A percentile compares a stretch with the other conserved stretches of the same genome.
Conservation (phyloP, 2,888 invertebrate genomes). For the Caenorhabditis parvicauda region DNA sequence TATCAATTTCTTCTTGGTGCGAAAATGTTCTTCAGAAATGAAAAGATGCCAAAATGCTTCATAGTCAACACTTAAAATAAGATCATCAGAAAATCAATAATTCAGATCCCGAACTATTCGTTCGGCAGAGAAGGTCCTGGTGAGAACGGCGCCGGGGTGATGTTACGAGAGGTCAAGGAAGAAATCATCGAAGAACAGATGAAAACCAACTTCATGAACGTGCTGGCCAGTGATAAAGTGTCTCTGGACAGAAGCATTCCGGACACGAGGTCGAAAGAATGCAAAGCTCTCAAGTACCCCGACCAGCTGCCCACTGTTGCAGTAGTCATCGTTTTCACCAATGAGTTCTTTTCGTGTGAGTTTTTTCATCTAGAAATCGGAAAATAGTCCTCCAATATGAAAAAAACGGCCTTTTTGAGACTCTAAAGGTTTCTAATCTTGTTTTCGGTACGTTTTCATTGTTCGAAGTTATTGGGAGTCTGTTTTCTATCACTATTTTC, state of each 20-base stretch:
- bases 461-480: too few species aligned
- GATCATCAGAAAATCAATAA: too few species aligned
- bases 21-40: too few species aligned
- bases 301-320: constrained; percentile 72
- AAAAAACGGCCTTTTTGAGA: too few species aligned
- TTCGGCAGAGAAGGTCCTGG: constrained; percentile 28
- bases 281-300: constrained; percentile 69
- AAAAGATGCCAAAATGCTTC: too few species aligned
- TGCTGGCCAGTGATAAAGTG: constrained; percentile 65
- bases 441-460: too few species aligned
- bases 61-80: too few species aligned
- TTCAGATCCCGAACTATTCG: constrained; percentile 29
- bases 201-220: constrained; percentile 52
- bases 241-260: constrained; percentile 65
- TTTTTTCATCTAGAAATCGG: too few species aligned
- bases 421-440: too few species aligned
- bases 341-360: constrained; percentile 18
- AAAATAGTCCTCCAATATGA: too few species aligned
- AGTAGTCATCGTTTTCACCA: constrained; percentile 72
- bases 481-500: not conserved
- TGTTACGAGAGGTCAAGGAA: constrained; percentile 25
- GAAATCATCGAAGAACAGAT: constrained; percentile 26
- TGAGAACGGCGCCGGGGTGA: constrained; percentile 33
- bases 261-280: constrained; percentile 64
- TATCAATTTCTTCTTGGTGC: too few species aligned